Base-by-base conservation (phyloP, 2,888 invertebrate genomes). In the Linyphia triangularis region DNA sequence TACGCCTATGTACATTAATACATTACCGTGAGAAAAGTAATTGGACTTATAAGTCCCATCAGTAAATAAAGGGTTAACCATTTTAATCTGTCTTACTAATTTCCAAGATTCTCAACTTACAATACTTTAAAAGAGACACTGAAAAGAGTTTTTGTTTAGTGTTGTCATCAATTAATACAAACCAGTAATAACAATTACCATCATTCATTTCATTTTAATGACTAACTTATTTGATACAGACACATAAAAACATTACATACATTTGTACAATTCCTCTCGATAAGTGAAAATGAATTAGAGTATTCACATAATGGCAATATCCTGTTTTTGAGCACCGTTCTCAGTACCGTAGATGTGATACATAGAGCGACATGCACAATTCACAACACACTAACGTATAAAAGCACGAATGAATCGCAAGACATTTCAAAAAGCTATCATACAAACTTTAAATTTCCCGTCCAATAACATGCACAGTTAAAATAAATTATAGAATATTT, bases 221-320 rank as follows among this genome's bases (percentile, higher is more conserved):
- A 40, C 77, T 77, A 77, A 40, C 70, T 43, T 40, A 37, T 33
- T 37, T n/a, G 16, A 63, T 77, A 61, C 77, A 77, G 26, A 77
- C 61, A 77, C 77, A 77, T 77, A 77, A 61, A 77, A 77, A 77
- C 61, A 24, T 77, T 77, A 77, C 77, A 77, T 77, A 61, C 77
- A 77, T 37, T 77, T 77, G 61, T 77, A 77, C 77, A 77, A 10
- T 59, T 73, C n/a, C 33, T 73, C 19, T 33, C 57, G 73, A 59
- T 57, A 73, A 57, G 57, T 73, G 73, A 73, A 22, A 24, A 77
- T 61, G 33, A 77, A 77, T 26, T 26, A n/a, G 13, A 70, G 43
- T 51, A 13, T 65, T 65, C 26, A 19, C 7, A 65, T 19, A 65
- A 65, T 70, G 70, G 33, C 37, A 40, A 30, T 73, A 19, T 30